A percentile compares a stretch with the other conserved stretches of the same genome.
phyloP scores from a whole-genome alignment of 2,888 invertebrate genomes.

The Sarcophaga rosellei region DNA sequence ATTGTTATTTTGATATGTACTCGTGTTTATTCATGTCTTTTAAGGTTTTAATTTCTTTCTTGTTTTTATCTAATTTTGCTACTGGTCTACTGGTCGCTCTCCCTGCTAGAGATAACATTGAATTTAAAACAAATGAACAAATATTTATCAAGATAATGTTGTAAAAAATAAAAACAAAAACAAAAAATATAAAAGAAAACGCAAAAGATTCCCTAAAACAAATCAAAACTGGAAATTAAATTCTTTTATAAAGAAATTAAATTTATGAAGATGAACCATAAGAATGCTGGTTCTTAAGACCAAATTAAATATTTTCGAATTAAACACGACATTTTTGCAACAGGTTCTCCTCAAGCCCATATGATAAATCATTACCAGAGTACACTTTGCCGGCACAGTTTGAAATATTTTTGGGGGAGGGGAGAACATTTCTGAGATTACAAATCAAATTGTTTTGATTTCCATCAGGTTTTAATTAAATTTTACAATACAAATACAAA shows the following conservation, averaged over 20 bases:
- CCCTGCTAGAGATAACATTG: background rate
- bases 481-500: constrained; percentile 19
- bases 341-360: background rate
- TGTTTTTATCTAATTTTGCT: constrained; percentile 55
- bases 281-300: background rate
- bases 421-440: too few relatives aligned
- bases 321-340: background rate
- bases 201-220: background rate
- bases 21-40: too few relatives aligned
- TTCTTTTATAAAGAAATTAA: background rate
- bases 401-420: too few relatives aligned
- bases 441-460: background rate
- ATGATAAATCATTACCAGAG: background rate
- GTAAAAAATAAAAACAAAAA: background rate
- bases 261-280: background rate
- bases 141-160: constrained; percentile 36
- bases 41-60: too few relatives aligned
- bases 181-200: background rate
- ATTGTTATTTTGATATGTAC: too few relatives aligned
- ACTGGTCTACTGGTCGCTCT: constrained; percentile 7
- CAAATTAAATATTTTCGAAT: background rate
- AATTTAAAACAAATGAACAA: constrained; percentile 27
- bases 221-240: too few relatives aligned
- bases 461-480: constrained; percentile 32
- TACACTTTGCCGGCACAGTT: too few relatives aligned